A percentile compares a stretch with the other conserved stretches of the same genome.
phyloP scores from a whole-genome alignment of 2,797 vertebrate genomes.

The Liparis tanakae region DNA sequence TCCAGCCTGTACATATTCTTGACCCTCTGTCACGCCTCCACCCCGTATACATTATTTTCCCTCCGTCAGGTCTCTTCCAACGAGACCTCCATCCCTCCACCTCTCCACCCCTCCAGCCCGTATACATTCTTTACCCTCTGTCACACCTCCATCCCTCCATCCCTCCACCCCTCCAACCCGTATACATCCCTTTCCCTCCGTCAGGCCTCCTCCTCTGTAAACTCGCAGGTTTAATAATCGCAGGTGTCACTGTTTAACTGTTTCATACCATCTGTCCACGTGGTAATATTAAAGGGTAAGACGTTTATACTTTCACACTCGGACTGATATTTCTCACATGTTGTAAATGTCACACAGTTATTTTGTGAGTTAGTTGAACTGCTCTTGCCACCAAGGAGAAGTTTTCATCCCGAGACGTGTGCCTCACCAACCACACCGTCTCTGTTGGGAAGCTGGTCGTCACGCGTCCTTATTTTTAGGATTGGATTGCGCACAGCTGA shows the following conservation, averaged over 20 bases:
- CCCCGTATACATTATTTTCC: too few relatives aligned
- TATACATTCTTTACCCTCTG: too few relatives aligned
- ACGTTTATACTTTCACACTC: slow-evolving; percentile 30
- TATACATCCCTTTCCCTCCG: not conserved
- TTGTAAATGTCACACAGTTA: slow-evolving; percentile 44
- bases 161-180: too few relatives aligned
- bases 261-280: slow-evolving; percentile 3
- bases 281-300: not conserved
- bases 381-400: not conserved
- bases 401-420: not conserved
- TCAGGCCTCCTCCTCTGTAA: slow-evolving; percentile 40
- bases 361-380: slow-evolving; percentile 10
- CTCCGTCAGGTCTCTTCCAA: too few relatives aligned
- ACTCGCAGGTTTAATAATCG: slow-evolving; percentile 21
- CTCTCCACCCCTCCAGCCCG: too few relatives aligned
- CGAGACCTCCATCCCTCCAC: too few relatives aligned
- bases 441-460: not conserved
- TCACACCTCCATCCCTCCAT: too few relatives aligned
- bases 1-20: too few relatives aligned
- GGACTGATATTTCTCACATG: not conserved
- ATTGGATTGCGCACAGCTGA: not conserved
- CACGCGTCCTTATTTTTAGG: not conserved
- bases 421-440: not conserved
- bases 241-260: slow-evolving; percentile 14
- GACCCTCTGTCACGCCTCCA: too few relatives aligned